Percentiles rank a stretch among this genome's conserved stretches.
These are phyloP conservation scores for Odontophorus gujanensis DNA, from an alignment of 2,113 vertebrate genomes.

Conservation along the genomic window DNA sequence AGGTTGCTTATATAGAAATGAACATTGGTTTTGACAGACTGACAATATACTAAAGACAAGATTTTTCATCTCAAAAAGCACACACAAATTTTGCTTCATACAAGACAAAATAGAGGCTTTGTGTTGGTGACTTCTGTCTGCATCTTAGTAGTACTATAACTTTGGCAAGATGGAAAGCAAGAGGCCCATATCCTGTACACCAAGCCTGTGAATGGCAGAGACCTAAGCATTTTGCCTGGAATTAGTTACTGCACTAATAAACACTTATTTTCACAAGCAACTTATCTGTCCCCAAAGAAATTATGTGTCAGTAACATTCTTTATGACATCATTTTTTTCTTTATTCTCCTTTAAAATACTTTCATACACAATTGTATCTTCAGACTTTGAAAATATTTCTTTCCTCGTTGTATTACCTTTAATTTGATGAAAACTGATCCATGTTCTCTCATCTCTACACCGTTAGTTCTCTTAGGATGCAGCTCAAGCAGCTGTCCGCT, in stretches of 20 bases:
- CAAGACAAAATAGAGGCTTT: neutral
- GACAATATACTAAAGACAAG: neutral
- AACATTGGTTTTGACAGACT: neutral
- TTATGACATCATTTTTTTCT: neutral
- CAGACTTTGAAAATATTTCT: neutral
- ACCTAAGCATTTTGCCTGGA: neutral
- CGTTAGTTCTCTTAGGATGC: neutral
- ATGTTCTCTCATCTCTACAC: neutral
- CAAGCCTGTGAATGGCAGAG: neutral
- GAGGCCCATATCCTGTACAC: neutral
- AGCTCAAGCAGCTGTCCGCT: neutral
- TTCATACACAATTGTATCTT: neutral
- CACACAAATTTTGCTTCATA: neutral
- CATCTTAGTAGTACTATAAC: neutral
- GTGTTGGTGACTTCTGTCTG: neutral
- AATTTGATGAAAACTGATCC: neutral
- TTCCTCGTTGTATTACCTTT: neutral
- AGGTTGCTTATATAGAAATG: neutral
- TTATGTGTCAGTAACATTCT: neutral
- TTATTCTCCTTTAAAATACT: neutral
- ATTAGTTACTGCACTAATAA: slow-evolving; percentile 34
- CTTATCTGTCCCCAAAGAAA: neutral
- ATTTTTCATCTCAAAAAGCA: neutral
- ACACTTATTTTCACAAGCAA: slow-evolving; percentile 23
- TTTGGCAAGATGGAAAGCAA: neutral